Conservation (phyloP, 2,113 vertebrate genomes). For the Sorex araneus region DNA sequence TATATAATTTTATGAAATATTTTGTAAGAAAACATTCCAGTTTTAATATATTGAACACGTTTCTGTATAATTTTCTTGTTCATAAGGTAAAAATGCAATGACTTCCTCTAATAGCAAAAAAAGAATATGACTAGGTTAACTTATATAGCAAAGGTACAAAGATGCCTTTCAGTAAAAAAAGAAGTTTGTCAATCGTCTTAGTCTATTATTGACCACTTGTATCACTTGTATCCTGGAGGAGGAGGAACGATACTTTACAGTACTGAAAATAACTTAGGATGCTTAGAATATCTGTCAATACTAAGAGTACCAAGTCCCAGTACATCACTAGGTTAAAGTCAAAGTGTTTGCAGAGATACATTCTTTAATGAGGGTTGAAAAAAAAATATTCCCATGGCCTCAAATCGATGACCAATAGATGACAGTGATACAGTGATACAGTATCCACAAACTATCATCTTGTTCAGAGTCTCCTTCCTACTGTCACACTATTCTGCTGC, state of each 20-base stretch:
- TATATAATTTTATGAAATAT: not conserved
- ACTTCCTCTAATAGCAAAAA: not conserved
- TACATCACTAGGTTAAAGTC: not conserved
- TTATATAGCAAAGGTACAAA: too few species aligned
- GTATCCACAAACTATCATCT: not conserved
- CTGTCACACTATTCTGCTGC: not conserved
- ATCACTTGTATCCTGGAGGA: too few species aligned
- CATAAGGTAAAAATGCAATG: not conserved
- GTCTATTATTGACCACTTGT: not conserved
- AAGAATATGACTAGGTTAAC: not conserved
- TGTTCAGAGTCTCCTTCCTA: not conserved
- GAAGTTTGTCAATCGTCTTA: not conserved
- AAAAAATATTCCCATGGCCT: too few species aligned
- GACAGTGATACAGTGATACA: too few species aligned
- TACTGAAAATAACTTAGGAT: not conserved
- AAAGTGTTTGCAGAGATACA: not conserved
- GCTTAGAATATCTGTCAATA: not conserved
- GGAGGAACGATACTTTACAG: too few species aligned
- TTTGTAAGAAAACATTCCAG: not conserved
- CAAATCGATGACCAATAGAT: too few species aligned
- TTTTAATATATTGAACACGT: not conserved
- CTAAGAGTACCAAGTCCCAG: not conserved
- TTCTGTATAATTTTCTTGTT: not conserved
- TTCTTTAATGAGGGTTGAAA: not conserved
- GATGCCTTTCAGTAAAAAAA: too few species aligned